Base-by-base conservation (phyloP, 2,797 vertebrate species). In the Gallinago solitaria region DNA sequence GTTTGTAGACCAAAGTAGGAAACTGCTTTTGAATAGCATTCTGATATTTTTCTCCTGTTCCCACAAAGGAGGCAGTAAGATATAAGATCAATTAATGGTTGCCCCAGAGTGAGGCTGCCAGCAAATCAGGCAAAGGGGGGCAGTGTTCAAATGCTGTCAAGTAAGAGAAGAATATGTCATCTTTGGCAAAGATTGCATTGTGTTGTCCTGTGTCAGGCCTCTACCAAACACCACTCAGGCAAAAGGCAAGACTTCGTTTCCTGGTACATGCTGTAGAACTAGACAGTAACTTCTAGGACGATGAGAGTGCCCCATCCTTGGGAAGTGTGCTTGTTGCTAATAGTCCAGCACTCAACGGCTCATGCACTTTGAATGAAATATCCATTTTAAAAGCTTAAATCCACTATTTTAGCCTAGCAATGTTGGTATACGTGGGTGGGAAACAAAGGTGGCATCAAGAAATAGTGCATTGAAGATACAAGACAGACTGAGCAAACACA, bases 261-360 rank as follows among this genome's bases (percentile, higher is more conserved):
- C 16, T 3, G 2, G 23, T n/a, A 5, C 1, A 0, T 2, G 1
- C 25, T 51, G 9, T 27, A 47, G 85, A 64, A 9, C 4, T n/a
- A 8, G 30, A 43, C 9, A 13, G 2, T 37, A 9, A 25, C 11
- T 77, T 69, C 17, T 5, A 17, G 30, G 24, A 3, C 23, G 9
- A 21, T 9, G 41, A 68, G 30, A 60, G 28, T 9, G 17, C 37
- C 32, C 23, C 18, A 2, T 71, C 16, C 6, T 45, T 41, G 43
- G 33, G 23, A 76, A 37, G 13, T 4, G 0, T 14, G 17, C 25
- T 69, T 73, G 23, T 16, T 74, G 43, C 39, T 43, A 5, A 23
- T 71, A 73, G 74, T 33, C 20, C 2, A 4, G 18, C 8, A 11
- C 21, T 45, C 23, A 53, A 20, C 11, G 27, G 9, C 16, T 41